phyloP scores from a whole-genome alignment of 2,888 invertebrate genomes.

The Auanema freiburgensis region DNA sequence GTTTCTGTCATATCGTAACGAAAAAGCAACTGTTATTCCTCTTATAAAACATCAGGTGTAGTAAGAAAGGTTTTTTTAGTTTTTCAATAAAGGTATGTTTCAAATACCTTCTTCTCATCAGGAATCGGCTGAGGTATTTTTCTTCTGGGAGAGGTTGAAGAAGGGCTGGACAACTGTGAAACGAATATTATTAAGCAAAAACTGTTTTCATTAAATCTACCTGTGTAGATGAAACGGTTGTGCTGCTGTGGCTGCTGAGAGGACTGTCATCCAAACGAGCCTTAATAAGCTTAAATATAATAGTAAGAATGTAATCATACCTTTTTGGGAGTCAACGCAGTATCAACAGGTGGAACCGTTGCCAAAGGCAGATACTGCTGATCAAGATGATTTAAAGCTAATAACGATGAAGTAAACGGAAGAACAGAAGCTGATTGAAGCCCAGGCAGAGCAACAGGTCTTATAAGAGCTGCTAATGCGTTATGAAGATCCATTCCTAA shows the following conservation, averaged over 20 bases:
- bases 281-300: constrained; percentile 5
- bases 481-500: constrained; percentile 17
- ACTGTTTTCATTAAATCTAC: background rate
- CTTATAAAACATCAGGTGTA: no score
- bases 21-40: no score
- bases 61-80: no score
- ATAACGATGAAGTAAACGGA: background rate
- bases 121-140: constrained; percentile 53
- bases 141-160: constrained; percentile 30
- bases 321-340: constrained; percentile 14
- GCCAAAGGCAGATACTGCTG: constrained; percentile 9
- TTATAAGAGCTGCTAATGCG: constrained; percentile 14
- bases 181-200: background rate
- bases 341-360: constrained; percentile 2
- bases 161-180: constrained; percentile 41
- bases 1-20: no score
- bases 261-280: constrained; percentile 15
- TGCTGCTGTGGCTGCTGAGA: constrained; percentile 7
- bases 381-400: constrained; percentile 11
- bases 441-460: background rate
- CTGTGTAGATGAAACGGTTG: constrained; percentile 16
- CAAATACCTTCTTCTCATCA: constrained; percentile 51
- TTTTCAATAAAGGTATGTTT: no score
- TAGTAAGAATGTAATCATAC: constrained; percentile 4
- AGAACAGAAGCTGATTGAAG: constrained; percentile 4